phyloP scores from a whole-genome alignment of 1,140 invertebrate genomes.

The Nymphalis io region DNA sequence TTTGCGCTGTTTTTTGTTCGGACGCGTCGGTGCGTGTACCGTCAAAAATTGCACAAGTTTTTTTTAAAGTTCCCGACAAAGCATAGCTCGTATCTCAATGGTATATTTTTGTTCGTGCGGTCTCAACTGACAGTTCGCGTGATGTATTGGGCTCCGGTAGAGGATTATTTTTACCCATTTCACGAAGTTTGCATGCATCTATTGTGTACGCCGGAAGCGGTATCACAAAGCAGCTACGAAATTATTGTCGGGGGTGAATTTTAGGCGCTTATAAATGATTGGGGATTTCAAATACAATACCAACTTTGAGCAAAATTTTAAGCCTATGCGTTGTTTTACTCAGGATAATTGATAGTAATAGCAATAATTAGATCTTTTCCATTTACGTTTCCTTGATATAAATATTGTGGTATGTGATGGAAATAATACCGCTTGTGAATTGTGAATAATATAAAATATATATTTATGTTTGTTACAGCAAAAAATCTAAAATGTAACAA shows the following conservation, averaged over 20 bases:
- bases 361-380: too few species aligned
- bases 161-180: conserved; percentile 80
- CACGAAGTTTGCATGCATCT: conserved; percentile 77
- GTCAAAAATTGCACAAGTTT: conserved; percentile 75
- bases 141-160: conserved; percentile 74
- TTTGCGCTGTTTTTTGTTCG: conserved; percentile 46
- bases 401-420: too few species aligned
- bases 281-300: conserved; percentile 59
- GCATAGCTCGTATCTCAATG: conserved; percentile 62
- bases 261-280: conserved; percentile 57
- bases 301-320: conserved; percentile 1
- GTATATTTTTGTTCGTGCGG: conserved; percentile 79
- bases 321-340: conserved; percentile 9
- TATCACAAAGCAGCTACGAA: conserved; percentile 66
- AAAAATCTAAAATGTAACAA: too few species aligned
- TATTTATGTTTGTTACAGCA: too few species aligned
- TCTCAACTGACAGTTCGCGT: conserved; percentile 76
- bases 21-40: conserved; percentile 60
- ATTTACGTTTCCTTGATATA: too few species aligned
- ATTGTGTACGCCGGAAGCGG: conserved; percentile 76
- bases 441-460: too few species aligned
- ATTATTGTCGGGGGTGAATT: conserved; percentile 59
- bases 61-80: conserved; percentile 73
- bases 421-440: too few species aligned
- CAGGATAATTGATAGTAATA: neutral